Evolutionary conservation across 2,888 invertebrate species (phyloP).

Genomic region (Stomorhina lunata): DNA sequence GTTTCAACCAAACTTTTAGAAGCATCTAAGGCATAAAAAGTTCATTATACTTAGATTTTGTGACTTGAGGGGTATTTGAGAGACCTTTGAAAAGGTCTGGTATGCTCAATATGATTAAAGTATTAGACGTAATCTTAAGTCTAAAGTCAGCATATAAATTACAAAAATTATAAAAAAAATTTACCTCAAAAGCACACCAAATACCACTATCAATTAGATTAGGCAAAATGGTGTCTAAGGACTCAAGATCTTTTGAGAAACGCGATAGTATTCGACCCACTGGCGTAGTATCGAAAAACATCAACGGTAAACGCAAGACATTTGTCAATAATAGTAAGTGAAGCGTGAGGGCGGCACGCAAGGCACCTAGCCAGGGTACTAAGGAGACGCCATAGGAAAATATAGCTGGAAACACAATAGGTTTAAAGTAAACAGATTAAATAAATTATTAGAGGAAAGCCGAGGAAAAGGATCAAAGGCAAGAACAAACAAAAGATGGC

Average conservation of each 20-base stretch:
- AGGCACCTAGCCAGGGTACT: conserved; percentile 83
- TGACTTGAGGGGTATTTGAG: too few species aligned
- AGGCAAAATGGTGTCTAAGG: conserved; percentile 79
- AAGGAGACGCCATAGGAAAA: conserved; percentile 85
- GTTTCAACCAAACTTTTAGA: too few species aligned
- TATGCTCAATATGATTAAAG: too few species aligned
- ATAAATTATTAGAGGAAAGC: too few species aligned
- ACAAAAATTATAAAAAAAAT: conserved; percentile 19
- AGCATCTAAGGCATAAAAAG: too few species aligned
- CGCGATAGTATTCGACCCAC: conserved; percentile 83
- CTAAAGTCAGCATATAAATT: too few species aligned
- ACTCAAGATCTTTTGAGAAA: conserved; percentile 81
- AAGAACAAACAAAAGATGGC: too few species aligned
- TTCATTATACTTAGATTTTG: too few species aligned
- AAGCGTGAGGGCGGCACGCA: conserved; percentile 75
- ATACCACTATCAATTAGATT: conserved; percentile 81
- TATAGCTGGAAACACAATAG: conserved; percentile 83
- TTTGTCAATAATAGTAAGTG: conserved; percentile 80
- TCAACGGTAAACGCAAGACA: conserved; percentile 81
- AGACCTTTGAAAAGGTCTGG: too few species aligned
- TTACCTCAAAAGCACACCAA: conserved; percentile 83
- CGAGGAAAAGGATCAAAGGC: too few species aligned
- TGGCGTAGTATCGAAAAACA: conserved; percentile 84
- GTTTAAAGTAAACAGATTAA: too few species aligned
- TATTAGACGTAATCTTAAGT: too few species aligned